Conservation (phyloP, 2,888 invertebrate species). For the Tortricodes alternella region DNA sequence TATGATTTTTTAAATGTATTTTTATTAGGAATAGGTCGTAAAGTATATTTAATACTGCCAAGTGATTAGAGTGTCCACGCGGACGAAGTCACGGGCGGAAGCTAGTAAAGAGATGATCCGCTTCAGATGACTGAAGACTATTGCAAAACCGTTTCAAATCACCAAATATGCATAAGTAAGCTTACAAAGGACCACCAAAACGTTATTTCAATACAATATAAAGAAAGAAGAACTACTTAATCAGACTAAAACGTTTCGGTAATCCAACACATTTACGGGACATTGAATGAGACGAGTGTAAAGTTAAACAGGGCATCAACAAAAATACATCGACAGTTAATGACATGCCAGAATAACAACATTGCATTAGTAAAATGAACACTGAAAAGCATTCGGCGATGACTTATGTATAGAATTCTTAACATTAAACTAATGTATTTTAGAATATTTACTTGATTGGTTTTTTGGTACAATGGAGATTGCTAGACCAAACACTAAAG, state of each 20-base stretch:
- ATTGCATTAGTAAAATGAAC: conserved; percentile 26
- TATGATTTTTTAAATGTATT: too few relatives aligned
- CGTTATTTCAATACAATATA: background rate
- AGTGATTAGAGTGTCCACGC: too few relatives aligned
- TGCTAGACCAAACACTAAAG: background rate
- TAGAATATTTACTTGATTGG: background rate
- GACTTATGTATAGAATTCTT: background rate
- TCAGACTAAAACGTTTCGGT: background rate
- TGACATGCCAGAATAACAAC: conserved; percentile 28
- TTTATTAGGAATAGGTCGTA: too few relatives aligned
- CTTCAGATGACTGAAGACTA: background rate
- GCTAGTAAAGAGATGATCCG: too few relatives aligned
- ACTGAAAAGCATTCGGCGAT: conserved; percentile 23
- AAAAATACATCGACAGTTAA: conserved; percentile 27
- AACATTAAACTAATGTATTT: conserved; percentile 4
- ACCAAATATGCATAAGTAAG: conserved; percentile 15
- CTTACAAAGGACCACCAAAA: conserved; percentile 6
- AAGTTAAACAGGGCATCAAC: conserved; percentile 20
- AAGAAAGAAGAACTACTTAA: background rate
- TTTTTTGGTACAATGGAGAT: background rate
- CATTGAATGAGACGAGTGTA: conserved; percentile 16
- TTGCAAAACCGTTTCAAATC: conserved; percentile 1
- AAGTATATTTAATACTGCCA: too few relatives aligned
- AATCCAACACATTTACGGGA: conserved; percentile 8
- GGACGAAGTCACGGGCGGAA: too few relatives aligned